Evolutionary conservation across 2,797 vertebrate species (phyloP).

Genomic region (Pitangus sulphuratus): DNA sequence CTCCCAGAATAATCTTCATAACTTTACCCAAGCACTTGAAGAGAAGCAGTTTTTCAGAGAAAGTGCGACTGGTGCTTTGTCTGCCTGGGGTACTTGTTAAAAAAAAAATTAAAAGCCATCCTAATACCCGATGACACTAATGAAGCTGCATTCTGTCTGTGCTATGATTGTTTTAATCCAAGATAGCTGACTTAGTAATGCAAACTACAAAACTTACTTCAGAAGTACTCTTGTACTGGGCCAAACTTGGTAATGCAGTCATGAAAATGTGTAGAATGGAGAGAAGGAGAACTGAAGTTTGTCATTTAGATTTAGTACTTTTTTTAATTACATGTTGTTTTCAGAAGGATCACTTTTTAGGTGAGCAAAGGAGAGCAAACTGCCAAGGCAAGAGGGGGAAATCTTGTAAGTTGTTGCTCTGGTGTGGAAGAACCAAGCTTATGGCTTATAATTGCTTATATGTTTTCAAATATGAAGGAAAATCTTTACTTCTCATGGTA

Average conservation of each 20-base stretch:
- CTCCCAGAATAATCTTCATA: not conserved
- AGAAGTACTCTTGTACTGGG: not conserved
- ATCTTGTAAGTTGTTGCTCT: not conserved
- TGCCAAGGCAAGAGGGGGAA: not conserved
- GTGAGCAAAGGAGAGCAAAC: not conserved
- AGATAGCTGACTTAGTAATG: not conserved
- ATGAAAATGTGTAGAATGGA: not conserved
- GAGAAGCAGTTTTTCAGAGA: not conserved
- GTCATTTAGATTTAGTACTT: not conserved
- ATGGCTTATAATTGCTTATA: not conserved
- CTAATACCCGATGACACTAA: not conserved
- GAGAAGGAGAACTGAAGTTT: not conserved
- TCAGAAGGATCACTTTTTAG: not conserved
- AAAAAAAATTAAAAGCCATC: not conserved
- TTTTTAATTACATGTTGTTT: not conserved
- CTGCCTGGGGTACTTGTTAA: not conserved
- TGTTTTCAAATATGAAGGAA: not conserved
- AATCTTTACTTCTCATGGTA: not conserved
- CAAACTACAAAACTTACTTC: not conserved
- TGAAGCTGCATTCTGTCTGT: not conserved
- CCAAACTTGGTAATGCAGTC: not conserved
- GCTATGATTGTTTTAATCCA: not conserved
- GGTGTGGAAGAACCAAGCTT: not conserved
- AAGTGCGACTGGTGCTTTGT: not conserved
- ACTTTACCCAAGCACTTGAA: not conserved